These are phyloP conservation scores for Pituophis catenifer DNA, from an alignment of 2,113 vertebrate genomes.

Conservation along the genomic window DNA sequence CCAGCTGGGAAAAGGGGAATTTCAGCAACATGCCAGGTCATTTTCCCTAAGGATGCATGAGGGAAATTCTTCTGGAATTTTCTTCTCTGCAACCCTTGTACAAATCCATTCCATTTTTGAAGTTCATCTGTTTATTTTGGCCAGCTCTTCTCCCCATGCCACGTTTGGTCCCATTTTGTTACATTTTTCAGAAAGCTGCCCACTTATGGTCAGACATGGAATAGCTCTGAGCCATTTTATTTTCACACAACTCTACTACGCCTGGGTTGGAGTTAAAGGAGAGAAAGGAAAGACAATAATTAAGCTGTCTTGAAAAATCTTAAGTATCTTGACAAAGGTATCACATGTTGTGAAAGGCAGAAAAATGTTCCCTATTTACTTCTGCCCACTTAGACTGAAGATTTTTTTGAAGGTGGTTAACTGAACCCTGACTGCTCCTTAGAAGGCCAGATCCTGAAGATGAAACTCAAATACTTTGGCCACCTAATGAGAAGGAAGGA, in stretches of 20 bases:
- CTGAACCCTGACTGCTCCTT: not conserved
- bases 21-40: not conserved
- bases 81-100: not conserved
- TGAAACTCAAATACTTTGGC: too few species aligned
- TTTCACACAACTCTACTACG: not conserved
- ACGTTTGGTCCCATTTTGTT: not conserved
- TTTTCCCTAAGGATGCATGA: not conserved
- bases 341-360: not conserved
- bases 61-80: not conserved
- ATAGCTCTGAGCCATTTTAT: not conserved
- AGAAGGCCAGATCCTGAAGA: too few species aligned
- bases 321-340: not conserved
- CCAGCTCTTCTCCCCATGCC: not conserved
- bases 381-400: not conserved
- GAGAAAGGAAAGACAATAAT: not conserved
- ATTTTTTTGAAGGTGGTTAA: not conserved
- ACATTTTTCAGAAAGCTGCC: not conserved
- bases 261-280: not conserved
- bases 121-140: not conserved
- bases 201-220: not conserved
- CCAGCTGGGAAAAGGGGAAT: not conserved
- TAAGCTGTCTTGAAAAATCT: not conserved
- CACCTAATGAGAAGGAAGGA: too few species aligned
- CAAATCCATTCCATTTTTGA: not conserved
- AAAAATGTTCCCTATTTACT: not conserved